A percentile compares a stretch with the other conserved stretches of the same genome.
Evolutionary conservation across 2,888 invertebrate genomes (phyloP).

Genomic region (Caenorhabditis angaria): DNA sequence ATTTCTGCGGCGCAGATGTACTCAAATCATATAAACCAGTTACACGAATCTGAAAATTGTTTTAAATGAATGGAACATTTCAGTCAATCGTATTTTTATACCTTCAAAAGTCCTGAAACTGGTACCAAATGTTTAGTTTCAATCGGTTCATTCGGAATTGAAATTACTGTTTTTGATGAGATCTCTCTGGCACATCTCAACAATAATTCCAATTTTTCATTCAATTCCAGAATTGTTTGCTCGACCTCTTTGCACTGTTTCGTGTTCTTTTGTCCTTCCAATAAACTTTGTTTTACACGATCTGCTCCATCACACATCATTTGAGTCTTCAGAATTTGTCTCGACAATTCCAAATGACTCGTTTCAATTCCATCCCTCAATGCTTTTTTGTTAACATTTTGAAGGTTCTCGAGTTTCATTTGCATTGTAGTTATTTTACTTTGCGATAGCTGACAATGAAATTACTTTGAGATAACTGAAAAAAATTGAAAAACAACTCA

Average conservation of each 20-base stretch:
- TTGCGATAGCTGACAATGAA: conserved; percentile 20
- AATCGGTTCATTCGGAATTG: not conserved
- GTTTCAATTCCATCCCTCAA: not conserved
- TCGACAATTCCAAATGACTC: conserved; percentile 4
- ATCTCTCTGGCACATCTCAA: conserved; percentile 14
- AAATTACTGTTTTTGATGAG: conserved; percentile 10
- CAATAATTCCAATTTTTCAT: conserved; percentile 30
- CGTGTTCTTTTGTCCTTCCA: conserved; percentile 18
- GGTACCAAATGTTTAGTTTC: conserved; percentile 14
- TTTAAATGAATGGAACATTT: not conserved
- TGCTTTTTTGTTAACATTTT: not conserved
- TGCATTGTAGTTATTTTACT: conserved; percentile 29
- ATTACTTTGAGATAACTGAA: not conserved
- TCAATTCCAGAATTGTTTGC: conserved; percentile 31
- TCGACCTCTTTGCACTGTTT: conserved; percentile 25
- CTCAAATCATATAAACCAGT: conserved; percentile 27
- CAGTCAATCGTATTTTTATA: not conserved
- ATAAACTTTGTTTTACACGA: conserved; percentile 26
- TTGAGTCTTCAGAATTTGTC: conserved; percentile 25
- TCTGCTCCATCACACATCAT: conserved; percentile 24
- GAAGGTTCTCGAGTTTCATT: conserved; percentile 10
- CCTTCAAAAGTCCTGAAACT: conserved; percentile 32
- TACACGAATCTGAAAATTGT: conserved; percentile 18
- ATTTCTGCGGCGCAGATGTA: conserved; percentile 8
- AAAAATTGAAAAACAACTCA: not conserved